Evolutionary conservation across 1,140 invertebrate genomes (phyloP).

Genomic region (Marisa cornuarietis): DNA sequence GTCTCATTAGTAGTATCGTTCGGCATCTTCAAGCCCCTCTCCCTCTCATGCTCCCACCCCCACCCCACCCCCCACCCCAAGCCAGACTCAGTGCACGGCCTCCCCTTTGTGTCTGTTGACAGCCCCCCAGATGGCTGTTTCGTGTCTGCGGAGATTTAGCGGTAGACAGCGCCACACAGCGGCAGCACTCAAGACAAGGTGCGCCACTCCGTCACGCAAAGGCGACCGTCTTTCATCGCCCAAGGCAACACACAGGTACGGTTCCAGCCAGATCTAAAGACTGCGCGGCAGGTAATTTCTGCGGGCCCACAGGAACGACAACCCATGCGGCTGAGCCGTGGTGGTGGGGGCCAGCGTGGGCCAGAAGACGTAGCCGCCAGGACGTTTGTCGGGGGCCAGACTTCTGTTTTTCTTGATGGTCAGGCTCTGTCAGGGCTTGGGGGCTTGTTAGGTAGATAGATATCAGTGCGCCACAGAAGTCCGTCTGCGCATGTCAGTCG

Average conservation of each 20-base stretch:
- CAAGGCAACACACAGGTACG: neutral
- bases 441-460: neutral
- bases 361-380: too few relatives aligned
- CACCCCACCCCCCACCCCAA: neutral
- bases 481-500: too few relatives aligned
- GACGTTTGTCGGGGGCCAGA: too few relatives aligned
- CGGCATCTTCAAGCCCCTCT: neutral
- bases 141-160: conserved; percentile 10
- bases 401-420: too few relatives aligned
- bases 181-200: conserved; percentile 1
- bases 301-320: too few relatives aligned
- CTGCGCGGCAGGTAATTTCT: neutral
- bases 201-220: conserved; percentile 9
- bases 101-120: conserved; percentile 2
- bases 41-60: neutral
- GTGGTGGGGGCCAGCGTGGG: too few relatives aligned
- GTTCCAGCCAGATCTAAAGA: conserved; percentile 1
- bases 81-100: neutral
- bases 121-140: conserved; percentile 5
- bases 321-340: too few relatives aligned
- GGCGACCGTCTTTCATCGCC: neutral
- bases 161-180: neutral
- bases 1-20: neutral
- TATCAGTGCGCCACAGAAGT: too few relatives aligned
- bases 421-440: too few relatives aligned